Evolutionary conservation across 37 sponge, comb jelly and placozoan species (phyloP).

Genomic region (Sycon ciliatum): DNA sequence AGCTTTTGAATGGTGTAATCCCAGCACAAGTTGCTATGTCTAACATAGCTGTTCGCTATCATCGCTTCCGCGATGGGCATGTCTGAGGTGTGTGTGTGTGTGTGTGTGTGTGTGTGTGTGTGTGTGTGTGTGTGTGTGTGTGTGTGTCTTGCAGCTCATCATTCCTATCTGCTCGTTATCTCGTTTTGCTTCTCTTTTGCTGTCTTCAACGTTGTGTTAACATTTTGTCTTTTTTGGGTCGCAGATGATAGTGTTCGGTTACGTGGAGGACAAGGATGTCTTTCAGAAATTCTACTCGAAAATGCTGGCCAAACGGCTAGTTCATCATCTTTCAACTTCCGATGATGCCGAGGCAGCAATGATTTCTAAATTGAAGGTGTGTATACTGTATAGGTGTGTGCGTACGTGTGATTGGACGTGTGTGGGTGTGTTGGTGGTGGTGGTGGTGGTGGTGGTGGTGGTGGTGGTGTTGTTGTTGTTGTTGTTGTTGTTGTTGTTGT

Average conservation of each 20-base stretch:
- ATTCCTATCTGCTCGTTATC: too few relatives aligned
- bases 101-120: background rate
- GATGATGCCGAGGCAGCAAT: conserved; percentile 97
- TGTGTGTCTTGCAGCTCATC: background rate
- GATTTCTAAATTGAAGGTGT: conserved; percentile 98
- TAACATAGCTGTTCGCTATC: too few relatives aligned
- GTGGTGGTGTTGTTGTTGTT: too few relatives aligned
- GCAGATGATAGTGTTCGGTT: conserved; percentile 85
- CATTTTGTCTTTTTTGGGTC: conserved; percentile 30
- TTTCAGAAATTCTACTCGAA: conserved; percentile 98
- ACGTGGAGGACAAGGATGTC: conserved; percentile 97
- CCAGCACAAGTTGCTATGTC: too few relatives aligned
- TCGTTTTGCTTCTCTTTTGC: too few relatives aligned
- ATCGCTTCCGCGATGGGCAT: too few relatives aligned
- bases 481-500: background rate
- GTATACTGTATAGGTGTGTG: background rate
- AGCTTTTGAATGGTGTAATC: too few relatives aligned
- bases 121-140: background rate
- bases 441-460: too few relatives aligned
- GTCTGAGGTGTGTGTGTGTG: background rate
- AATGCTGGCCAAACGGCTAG: conserved; percentile 90
- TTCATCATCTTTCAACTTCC: conserved; percentile 85
- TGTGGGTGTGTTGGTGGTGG: too few relatives aligned
- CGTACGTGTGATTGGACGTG: background rate
- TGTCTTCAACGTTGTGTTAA: too few relatives aligned